Evolutionary conservation across 2,113 vertebrate genomes (phyloP), one percentile per base, ranked within the genome.

Genomic region (Panthera leo): DNA sequence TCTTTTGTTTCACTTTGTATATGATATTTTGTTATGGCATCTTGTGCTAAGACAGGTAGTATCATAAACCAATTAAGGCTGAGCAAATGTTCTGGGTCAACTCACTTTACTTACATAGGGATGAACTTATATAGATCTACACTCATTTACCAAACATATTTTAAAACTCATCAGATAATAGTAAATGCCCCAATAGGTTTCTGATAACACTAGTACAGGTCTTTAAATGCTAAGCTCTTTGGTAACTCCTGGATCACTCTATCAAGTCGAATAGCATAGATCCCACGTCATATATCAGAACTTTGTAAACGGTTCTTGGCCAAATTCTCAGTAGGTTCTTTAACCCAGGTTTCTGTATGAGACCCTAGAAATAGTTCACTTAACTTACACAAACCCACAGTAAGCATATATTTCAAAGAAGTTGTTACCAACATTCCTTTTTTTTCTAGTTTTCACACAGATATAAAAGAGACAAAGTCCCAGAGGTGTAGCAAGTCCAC

Each of bases 81-180:
- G 75, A 89, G 55, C 94, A 82, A 85, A 65, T 80, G 14, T 80
- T 88, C 39, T 58, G 19, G 0, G 13, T 91, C 80, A 95, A 12
- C 27, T 78, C 13, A 19, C 12, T 88, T 93, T 55, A 53, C 23
- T 89, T 95, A 67, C 48, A 75, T 15, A 91, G 91, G 48, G 19
- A 92, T 91, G 45, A 97, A 84, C 10, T 68, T 85, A 82, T 29
- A 31, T 85, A 91, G 34, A 58, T 67, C 5, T 55, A 42, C 27
- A 71, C 31, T 94, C 25, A 73, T 55, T 86, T 68, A 42, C 73
- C 36, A 90, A 93, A 82, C 87, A 53, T 82, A 82, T 80, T 93
- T 97, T 86, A 86, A 91, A 96, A 89, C 11, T 79, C 71, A 94
- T 92, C 45, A 96, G 55, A 80, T 36, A 96, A 48, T n/a, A 92